Evolutionary conservation across 2,888 invertebrate species (phyloP).

Genomic region (Rotaria magnacalcarata): DNA sequence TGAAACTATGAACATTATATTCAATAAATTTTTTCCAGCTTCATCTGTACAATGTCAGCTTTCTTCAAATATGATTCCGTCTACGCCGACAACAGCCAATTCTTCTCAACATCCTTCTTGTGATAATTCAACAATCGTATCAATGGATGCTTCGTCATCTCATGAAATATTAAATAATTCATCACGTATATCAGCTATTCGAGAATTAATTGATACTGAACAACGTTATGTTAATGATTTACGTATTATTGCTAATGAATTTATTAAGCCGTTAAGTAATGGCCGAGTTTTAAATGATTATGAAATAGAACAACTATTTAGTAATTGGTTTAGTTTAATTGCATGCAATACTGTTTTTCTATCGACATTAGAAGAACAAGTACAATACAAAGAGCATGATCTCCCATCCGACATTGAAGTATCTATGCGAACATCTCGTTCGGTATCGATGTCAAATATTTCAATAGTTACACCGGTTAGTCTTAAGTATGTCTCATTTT

Average conservation of each 20-base stretch:
- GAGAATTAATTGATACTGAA: constrained; percentile 71
- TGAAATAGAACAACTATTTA: constrained; percentile 68
- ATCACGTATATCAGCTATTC: constrained; percentile 58
- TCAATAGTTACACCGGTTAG: background rate
- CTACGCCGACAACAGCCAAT: background rate
- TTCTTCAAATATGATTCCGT: background rate
- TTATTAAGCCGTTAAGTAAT: constrained; percentile 64
- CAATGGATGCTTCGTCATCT: background rate
- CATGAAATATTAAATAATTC: background rate
- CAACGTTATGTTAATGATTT: constrained; percentile 71
- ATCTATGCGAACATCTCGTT: background rate
- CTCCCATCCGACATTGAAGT: background rate
- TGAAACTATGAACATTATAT: background rate
- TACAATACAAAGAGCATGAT: constrained; percentile 36
- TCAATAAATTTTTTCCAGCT: background rate
- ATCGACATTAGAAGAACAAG: constrained; percentile 59
- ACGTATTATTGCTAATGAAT: constrained; percentile 67
- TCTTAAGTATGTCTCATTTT: background rate
- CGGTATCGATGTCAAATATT: background rate
- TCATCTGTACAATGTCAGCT: background rate
- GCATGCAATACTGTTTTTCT: constrained; percentile 65
- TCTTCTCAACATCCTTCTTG: too few relatives aligned
- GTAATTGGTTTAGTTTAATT: constrained; percentile 73
- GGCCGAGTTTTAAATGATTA: constrained; percentile 65
- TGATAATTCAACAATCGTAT: too few relatives aligned